Base-by-base conservation (phyloP, 2,888 invertebrate species). In the Drosophila sordidula region DNA sequence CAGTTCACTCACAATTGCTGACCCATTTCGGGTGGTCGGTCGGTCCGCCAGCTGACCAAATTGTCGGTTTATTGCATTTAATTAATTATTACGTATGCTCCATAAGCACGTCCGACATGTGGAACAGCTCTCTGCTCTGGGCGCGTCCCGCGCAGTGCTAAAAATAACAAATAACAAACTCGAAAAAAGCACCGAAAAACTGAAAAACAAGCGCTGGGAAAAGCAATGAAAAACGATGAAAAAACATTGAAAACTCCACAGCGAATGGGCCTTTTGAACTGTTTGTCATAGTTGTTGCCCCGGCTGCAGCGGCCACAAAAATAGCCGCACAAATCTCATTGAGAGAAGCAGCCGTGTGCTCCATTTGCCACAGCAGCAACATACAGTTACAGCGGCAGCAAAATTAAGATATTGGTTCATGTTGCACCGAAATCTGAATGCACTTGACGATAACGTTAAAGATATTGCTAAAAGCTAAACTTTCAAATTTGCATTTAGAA, bases 321-420 rank as follows among this genome's bases (percentile, higher is more conserved):
- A 82, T 82, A 82, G 82, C 89, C 70, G 42, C 70, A 87, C 85
- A 89, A 87, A 87, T 84, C 82, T 81, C 78, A 87, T 87, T 87
- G 87, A 79, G 74, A 77, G 78, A 68, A 76, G 70, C 61, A 63
- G 62, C 58, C 70, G 87, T 67, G 73, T 84, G 89, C 86, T 67
- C 75, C 75, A 81, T 68, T 89, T 74, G 78, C 66, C 64, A 47
- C 41, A 70, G 29, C 49, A 49, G 26, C 29, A 32, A 11, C 32
- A 32, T 29, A 49, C 42, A 56, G 26, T 14, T 6, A 50, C 63
- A 38, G 16, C 18, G 18, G 25, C 49, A 36, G 39, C 38, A 47
- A 70, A 62, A 52, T 72, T 45, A 51, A 50, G 44, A 42, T 51
- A 25, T 25, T 29, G 22, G 5, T 14, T n/a, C 11, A 32, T 6